A percentile compares a stretch with the other conserved stretches of the same genome.
Evolutionary conservation across 2,888 invertebrate species (phyloP).

Genomic region (Melieria picta): DNA sequence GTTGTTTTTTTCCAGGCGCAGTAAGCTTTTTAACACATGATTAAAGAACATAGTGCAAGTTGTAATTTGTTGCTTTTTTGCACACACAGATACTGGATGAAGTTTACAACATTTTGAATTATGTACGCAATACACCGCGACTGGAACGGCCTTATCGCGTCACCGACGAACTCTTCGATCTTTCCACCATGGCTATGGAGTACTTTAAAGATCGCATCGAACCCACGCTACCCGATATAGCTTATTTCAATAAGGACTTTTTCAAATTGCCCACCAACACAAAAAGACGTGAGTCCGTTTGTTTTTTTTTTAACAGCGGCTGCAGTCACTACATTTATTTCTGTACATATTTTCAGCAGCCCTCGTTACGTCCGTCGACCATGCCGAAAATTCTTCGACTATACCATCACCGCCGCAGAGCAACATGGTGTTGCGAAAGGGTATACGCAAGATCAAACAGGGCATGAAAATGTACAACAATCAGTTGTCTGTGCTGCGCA

Average conservation of each 20-base stretch:
- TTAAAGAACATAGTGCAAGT: neutral
- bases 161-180: constrained; percentile 92
- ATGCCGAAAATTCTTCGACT: constrained; percentile 61
- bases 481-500: constrained; percentile 80
- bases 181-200: constrained; percentile 98
- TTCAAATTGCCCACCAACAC: constrained; percentile 70
- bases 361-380: constrained; percentile 60
- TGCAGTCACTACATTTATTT: constrained; percentile 13
- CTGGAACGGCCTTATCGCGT: constrained; percentile 90
- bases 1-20: constrained; percentile 95
- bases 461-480: constrained; percentile 90
- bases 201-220: constrained; percentile 95
- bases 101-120: constrained; percentile 85
- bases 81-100: constrained; percentile 84
- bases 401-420: constrained; percentile 79
- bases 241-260: constrained; percentile 87
- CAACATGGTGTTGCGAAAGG: constrained; percentile 86
- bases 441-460: constrained; percentile 87
- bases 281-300: constrained; percentile 56
- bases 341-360: constrained; percentile 52
- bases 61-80: neutral
- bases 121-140: constrained; percentile 84
- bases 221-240: constrained; percentile 87
- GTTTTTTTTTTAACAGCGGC: no score
- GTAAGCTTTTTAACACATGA: constrained; percentile 67